These are phyloP conservation scores for Epinephelus lanceolatus DNA, from an alignment of 2,113 vertebrate genomes.

Conservation along the genomic window DNA sequence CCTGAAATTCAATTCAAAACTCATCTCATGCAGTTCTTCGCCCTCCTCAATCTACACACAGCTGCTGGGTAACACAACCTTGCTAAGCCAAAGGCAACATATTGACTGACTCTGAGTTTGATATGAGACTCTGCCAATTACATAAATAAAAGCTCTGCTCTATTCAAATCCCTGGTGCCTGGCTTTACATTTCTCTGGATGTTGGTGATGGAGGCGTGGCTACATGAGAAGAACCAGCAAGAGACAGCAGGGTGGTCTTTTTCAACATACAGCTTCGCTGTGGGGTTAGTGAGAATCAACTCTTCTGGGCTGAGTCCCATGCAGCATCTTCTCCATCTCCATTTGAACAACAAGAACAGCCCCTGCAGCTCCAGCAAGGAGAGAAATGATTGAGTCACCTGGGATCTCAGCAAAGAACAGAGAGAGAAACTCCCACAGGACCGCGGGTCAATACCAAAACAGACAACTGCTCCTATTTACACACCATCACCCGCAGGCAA, in stretches of 20 bases:
- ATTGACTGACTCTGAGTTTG: conserved; percentile 2
- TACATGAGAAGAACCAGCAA: conserved; percentile 30
- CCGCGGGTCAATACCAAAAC: conserved; percentile 70
- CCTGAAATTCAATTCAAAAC: conserved; percentile 3
- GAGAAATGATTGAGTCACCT: conserved; percentile 63
- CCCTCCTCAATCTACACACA: background rate
- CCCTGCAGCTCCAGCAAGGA: conserved; percentile 53
- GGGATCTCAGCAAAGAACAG: conserved; percentile 68
- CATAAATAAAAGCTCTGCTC: conserved; percentile 4
- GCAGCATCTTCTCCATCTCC: conserved; percentile 35
- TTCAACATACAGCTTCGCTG: conserved; percentile 47
- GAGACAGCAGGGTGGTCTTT: conserved; percentile 64
- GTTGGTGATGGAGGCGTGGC: conserved; percentile 4
- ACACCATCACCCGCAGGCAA: conserved; percentile 50
- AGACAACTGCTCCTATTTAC: conserved; percentile 70
- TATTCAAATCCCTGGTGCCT: background rate
- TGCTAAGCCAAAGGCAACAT: conserved; percentile 18
- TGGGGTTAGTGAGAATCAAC: conserved; percentile 27
- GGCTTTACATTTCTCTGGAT: background rate
- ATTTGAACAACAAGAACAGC: conserved; percentile 37
- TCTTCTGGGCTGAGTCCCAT: conserved; percentile 24
- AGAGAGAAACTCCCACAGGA: conserved; percentile 55
- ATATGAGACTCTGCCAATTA: conserved; percentile 5
- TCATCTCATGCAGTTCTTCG: background rate
- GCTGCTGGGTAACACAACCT: background rate